Evolutionary conservation across 2,113 vertebrate genomes (phyloP), one percentile per base, ranked within the genome.

Genomic region (Gadus macrocephalus): DNA sequence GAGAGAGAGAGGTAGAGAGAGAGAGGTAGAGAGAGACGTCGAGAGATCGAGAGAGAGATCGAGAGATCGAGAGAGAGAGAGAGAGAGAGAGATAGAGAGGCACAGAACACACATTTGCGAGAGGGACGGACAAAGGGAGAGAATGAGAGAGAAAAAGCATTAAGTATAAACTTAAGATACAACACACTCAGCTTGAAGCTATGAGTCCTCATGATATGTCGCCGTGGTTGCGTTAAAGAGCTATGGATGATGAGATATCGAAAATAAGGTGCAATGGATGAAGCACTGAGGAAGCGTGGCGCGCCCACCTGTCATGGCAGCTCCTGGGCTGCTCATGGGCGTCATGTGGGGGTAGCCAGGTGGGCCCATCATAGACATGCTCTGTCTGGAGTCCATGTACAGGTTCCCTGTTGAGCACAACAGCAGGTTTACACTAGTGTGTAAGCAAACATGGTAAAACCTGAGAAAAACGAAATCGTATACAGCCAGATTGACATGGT

Each of bases 361-460:
- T 62, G 95, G 94, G 3, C 93, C 93, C 94, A 95, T 95, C 92
- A 96, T 93, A 55, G 94, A 89, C 88, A 96, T 89, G 86, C 90
- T 94, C 91, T 94, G 94, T 91, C 94, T 94, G 53, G 94, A 90
- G 80, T 95, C 94, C 89, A 96, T 93, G 86, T 96, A 96, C 74
- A 95, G 81, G 89, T 94, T 96, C 91, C 93, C 95, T 96, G 76
- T 42, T 49, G 42, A 9, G 42, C 6, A 49, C 42, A 9, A 49
- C 42, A 12, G 42, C 42, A 49, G 42, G 12, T 49, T 49, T 9
- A 12, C 42, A 49, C 15, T 16, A 58, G 53, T 14, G 81, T 69
- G 28, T 62, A 31, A 63, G 25, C 69, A 15, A 20, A 25, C 38
- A 28, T 15, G 59, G 67, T 3, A 61, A n/a, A 76, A 31, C 2